A percentile compares a stretch with the other conserved stretches of the same genome.
phyloP scores from a whole-genome alignment of 2,113 vertebrate species.

The Petroica traversi region DNA sequence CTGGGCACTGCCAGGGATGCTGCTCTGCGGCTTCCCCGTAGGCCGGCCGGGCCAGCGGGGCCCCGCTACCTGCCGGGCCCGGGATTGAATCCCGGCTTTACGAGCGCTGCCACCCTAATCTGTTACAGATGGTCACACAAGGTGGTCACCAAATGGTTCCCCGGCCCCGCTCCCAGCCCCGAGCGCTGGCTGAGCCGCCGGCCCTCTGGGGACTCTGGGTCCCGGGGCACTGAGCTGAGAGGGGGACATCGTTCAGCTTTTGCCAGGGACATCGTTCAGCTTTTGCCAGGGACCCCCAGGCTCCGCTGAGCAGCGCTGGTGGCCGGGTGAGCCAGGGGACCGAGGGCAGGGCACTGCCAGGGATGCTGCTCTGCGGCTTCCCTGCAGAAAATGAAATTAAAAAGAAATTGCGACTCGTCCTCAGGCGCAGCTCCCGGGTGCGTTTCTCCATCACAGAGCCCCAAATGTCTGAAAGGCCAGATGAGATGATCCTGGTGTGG shows the following conservation, averaged over 20 bases:
- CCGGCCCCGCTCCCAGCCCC: not conserved
- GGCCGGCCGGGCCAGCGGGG: not conserved
- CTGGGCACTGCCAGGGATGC: too few relatives aligned
- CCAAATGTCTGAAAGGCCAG: not conserved
- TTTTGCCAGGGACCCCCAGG: not conserved
- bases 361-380: not conserved
- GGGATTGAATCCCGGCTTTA: slow-evolving; percentile 41
- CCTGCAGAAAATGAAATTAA: not conserved
- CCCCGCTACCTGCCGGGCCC: slow-evolving; percentile 37
- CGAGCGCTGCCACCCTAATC: slow-evolving; percentile 51
- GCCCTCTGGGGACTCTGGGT: slow-evolving; percentile 1
- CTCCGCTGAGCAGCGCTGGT: fast-evolving
- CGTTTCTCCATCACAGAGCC: not conserved
- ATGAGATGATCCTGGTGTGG: fast-evolving
- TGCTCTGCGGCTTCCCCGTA: too few relatives aligned
- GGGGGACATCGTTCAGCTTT: not conserved
- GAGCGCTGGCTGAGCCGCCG: not conserved
- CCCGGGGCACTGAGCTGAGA: not conserved
- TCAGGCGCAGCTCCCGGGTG: not conserved
- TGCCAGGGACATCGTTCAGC: fast-evolving
- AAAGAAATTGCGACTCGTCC: not conserved
- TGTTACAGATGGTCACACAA: slow-evolving; percentile 73
- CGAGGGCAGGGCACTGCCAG: not conserved
- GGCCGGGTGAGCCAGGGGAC: not conserved
- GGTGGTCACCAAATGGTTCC: slow-evolving; percentile 68